Evolutionary conservation across 2,888 invertebrate genomes (phyloP).

Genomic region (Orthosia incerta): DNA sequence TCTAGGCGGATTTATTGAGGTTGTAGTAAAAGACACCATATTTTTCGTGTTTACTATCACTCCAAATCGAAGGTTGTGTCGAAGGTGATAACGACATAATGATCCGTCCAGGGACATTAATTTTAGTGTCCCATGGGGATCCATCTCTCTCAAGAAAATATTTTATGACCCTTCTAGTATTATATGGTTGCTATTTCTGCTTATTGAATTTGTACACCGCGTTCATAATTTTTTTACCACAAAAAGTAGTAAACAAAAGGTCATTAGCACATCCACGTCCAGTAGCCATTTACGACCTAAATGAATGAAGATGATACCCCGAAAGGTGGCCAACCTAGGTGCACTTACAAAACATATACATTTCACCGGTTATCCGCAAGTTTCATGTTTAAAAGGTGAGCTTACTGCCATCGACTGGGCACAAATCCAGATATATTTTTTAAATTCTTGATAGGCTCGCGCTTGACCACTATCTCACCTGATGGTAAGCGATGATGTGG

Average conservation of each 20-base stretch:
- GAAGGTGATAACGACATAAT: constrained; percentile 24
- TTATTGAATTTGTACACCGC: constrained; percentile 3
- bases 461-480: no score
- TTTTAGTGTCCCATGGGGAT: constrained; percentile 3
- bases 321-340: no score
- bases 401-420: no score
- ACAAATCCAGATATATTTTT: no score
- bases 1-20: no score
- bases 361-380: no score
- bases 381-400: no score
- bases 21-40: neutral
- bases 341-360: no score
- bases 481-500: no score
- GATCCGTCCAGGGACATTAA: neutral
- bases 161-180: constrained; percentile 12
- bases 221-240: no score
- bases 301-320: neutral
- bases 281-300: neutral
- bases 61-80: neutral
- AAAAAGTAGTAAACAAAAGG: no score
- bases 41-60: neutral
- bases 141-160: constrained; percentile 11
- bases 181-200: constrained; percentile 25
- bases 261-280: neutral
- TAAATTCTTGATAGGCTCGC: no score